Base-by-base conservation (phyloP, 1,140 invertebrate genomes). In the Tetragonula clypearis region DNA sequence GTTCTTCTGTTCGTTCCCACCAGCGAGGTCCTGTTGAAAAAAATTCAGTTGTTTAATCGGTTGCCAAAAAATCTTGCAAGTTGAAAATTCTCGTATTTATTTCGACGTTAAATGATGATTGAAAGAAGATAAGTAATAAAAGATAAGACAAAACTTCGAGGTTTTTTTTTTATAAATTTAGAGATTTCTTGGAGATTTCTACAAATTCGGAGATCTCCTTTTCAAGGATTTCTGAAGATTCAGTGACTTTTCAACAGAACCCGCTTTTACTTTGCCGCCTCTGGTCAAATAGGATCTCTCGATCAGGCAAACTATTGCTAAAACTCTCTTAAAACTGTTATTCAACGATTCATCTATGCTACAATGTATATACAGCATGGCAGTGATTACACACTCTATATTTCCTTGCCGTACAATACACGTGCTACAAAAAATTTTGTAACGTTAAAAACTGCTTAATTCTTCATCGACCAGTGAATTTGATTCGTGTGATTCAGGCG, bases 331-430 rank as follows among this genome's bases (percentile, higher is more conserved):
- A 75, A 75, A 72, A 83, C 55, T 65, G 62, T 81, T 87, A 71
- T 77, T 82, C 62, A 72, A 86, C 73, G 60, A 26, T 88, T 89
- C 69, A 86, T 66, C 88, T 92, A 92, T 92, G 86, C 91, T 93
- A 91, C 88, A 90, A 92, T 91, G 87, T 93, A 92, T 93, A 90
- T 94, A 92, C 92, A 93, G 89, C 90, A 93, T 93, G 93, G 94
- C 93, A 95, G 93, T 95, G 93, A 93, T 92, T 92, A 92, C 82
- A 92, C 90, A 92, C 85, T 87, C 88, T 89, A 91, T 84, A 55
- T 86, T 87, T 88, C 65, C 56, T 77, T 80, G 88, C 90, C 75
- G 71, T 85, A 86, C 80, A 82, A 55, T 86, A 86, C 73, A 86
- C 60, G 80, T 82, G 80, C 79, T 82, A 76, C 72, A 23, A 58